These are phyloP conservation scores for Drosophila baimaii DNA, from an alignment of 1,140 invertebrate genomes.

Conservation along the genomic window DNA sequence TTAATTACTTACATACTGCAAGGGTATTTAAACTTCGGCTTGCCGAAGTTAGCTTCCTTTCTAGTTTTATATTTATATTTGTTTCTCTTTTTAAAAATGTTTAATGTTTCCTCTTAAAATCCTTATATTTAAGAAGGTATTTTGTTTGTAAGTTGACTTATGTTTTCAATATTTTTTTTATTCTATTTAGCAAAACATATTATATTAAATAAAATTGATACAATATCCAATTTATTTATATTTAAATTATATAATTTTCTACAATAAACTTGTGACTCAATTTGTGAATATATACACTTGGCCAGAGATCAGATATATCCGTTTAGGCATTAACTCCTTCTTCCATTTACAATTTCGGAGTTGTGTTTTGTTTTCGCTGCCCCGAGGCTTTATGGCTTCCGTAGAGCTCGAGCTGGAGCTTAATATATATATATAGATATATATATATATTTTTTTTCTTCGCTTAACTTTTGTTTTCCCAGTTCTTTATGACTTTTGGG, in stretches of 20 bases:
- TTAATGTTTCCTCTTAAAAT: no score
- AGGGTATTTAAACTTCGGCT: no score
- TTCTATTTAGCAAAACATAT: no score
- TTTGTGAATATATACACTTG: neutral
- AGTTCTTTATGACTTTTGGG: conserved; percentile 40
- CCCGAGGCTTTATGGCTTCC: conserved; percentile 16
- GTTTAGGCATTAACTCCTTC: neutral
- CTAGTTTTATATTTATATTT: no score
- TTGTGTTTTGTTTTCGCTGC: neutral
- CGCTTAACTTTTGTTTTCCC: conserved; percentile 33
- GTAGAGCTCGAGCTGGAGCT: neutral
- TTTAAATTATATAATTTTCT: neutral
- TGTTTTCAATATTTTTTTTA: no score
- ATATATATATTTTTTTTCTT: conserved; percentile 6
- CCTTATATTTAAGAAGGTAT: no score
- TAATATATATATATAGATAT: neutral
- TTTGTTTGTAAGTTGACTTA: no score
- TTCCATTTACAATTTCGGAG: neutral
- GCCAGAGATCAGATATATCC: neutral
- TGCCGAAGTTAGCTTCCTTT: no score
- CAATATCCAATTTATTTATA: no score
- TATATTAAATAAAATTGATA: no score
- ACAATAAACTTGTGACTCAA: neutral
- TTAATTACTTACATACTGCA: no score
- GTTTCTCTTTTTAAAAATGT: no score